Conservation (phyloP, 2,888 invertebrate species). For the Neocrepidodera transversa region DNA sequence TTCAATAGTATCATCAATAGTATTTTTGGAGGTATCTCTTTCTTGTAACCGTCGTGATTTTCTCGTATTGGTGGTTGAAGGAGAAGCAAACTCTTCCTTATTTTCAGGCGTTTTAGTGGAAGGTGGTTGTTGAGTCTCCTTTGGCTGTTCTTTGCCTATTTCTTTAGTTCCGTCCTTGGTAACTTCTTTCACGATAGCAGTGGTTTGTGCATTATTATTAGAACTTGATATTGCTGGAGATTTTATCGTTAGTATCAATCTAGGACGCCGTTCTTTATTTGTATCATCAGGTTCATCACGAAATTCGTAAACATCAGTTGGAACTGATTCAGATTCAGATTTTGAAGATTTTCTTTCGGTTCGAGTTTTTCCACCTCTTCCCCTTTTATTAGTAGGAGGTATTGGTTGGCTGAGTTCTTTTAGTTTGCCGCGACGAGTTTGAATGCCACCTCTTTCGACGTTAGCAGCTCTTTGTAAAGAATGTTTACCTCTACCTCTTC, state of each 20-base stretch:
- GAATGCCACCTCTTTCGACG: constrained; percentile 61
- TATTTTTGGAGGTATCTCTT: constrained; percentile 76
- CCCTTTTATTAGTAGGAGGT: constrained; percentile 51
- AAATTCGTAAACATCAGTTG: constrained; percentile 87
- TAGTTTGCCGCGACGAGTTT: constrained; percentile 62
- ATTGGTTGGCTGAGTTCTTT: constrained; percentile 46
- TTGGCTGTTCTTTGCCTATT: constrained; percentile 40
- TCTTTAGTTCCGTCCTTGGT: constrained; percentile 51
- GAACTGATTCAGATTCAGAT: constrained; percentile 66
- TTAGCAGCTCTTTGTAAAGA: constrained; percentile 19
- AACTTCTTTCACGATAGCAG: constrained; percentile 61
- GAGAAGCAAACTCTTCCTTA: constrained; percentile 69
- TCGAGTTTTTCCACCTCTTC: constrained; percentile 62
- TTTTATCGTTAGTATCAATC: constrained; percentile 83
- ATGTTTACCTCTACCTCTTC: constrained; percentile 47
- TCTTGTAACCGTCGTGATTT: constrained; percentile 83
- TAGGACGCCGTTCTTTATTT: constrained; percentile 70
- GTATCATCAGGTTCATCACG: constrained; percentile 86
- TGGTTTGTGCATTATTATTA: constrained; percentile 49
- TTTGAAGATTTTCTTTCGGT: constrained; percentile 65
- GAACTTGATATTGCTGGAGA: constrained; percentile 65
- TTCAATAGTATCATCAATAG: constrained; percentile 88
- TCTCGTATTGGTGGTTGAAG: constrained; percentile 69
- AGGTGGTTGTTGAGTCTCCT: constrained; percentile 38
- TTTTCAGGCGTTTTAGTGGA: constrained; percentile 64